Percentiles rank a stretch among this genome's conserved stretches.
Conservation (phyloP, 2,113 vertebrate genomes). For the Dermatemys mawii region DNA sequence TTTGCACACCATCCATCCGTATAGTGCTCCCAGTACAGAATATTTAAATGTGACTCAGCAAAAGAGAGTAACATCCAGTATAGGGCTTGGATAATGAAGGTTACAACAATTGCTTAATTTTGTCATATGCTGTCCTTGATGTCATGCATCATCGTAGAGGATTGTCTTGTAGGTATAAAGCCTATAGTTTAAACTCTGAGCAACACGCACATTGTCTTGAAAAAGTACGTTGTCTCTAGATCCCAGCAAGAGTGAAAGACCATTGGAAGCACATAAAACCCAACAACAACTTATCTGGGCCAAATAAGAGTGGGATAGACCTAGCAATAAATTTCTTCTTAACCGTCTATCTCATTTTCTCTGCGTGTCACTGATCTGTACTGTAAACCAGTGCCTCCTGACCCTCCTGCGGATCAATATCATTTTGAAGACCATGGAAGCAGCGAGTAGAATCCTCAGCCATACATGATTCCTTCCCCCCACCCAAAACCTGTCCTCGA, state of each 20-base stretch:
- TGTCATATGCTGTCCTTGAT: fast-evolving
- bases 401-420: background rate
- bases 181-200: background rate
- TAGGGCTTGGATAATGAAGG: background rate
- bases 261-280: background rate
- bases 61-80: background rate
- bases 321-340: background rate
- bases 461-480: fast-evolving
- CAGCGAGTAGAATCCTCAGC: background rate
- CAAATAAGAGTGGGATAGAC: background rate
- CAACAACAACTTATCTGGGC: background rate
- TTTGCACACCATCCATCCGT: background rate
- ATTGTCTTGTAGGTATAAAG: background rate
- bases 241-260: background rate
- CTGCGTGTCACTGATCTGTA: background rate
- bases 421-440: background rate
- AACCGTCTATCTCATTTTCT: background rate
- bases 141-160: background rate
- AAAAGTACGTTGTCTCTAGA: background rate
- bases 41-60: fast-evolving
- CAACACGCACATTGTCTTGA: background rate
- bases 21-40: background rate
- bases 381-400: fast-evolving
- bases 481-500: background rate
- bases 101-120: background rate